phyloP scores from a whole-genome alignment of 35 echinoderm and acorn worm genomes.

The Ophioderma brevispina region DNA sequence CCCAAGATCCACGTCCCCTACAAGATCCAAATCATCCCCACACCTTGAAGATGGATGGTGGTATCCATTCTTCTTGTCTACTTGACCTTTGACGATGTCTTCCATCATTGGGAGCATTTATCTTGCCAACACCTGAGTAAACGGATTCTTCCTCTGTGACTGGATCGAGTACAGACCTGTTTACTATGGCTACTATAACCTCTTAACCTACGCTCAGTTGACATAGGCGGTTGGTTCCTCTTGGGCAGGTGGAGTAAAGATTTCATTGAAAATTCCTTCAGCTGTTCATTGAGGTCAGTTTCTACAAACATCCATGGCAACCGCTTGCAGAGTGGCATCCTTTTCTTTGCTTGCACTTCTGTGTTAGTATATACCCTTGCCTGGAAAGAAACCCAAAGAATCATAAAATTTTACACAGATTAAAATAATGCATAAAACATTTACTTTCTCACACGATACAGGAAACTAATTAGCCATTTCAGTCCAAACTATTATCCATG shows the following conservation, averaged over 20 bases:
- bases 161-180: neutral
- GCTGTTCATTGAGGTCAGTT: conserved; percentile 43
- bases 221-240: conserved; percentile 50
- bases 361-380: conserved; percentile 69
- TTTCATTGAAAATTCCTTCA: conserved; percentile 45
- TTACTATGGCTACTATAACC: neutral
- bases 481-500: too few relatives aligned
- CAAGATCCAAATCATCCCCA: neutral
- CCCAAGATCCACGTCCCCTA: neutral
- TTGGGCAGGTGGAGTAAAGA: conserved; percentile 24
- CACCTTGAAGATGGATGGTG: neutral
- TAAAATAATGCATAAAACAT: too few relatives aligned
- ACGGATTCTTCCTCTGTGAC: neutral
- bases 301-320: conserved; percentile 60
- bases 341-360: conserved; percentile 79
- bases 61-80: neutral
- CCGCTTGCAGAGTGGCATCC: conserved; percentile 47
- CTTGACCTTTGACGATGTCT: neutral
- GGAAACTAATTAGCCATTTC: too few relatives aligned
- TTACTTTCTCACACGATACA: too few relatives aligned
- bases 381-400: conserved; percentile 19
- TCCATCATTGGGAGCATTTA: neutral
- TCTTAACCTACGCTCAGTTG: neutral
- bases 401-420: too few relatives aligned
- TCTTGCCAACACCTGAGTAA: neutral